Percentiles rank a stretch among this genome's conserved stretches.
phyloP scores from a whole-genome alignment of 1,140 invertebrate species.

The Scaptomyza pallida region DNA sequence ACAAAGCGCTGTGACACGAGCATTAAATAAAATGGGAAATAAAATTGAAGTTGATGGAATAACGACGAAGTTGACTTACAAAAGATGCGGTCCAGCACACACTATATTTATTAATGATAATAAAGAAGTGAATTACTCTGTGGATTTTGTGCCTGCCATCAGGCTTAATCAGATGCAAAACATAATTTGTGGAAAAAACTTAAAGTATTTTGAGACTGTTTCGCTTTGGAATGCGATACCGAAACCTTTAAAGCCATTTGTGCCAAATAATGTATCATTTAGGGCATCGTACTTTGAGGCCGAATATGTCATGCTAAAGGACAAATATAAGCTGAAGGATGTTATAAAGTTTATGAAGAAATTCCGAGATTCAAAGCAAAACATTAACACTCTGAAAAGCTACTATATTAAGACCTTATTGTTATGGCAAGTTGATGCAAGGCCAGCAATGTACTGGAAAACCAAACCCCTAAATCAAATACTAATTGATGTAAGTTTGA shows the following conservation, averaged over 20 bases:
- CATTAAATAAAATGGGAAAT: slow-evolving; percentile 33
- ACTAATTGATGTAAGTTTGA: slow-evolving; percentile 54
- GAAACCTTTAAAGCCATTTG: slow-evolving; percentile 56
- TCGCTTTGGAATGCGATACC: slow-evolving; percentile 64
- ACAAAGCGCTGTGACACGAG: slow-evolving; percentile 31
- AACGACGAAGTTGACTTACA: slow-evolving; percentile 40
- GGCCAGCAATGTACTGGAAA: slow-evolving; percentile 47
- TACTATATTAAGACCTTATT: slow-evolving; percentile 73
- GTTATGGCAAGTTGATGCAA: slow-evolving; percentile 50
- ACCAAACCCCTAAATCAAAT: slow-evolving; percentile 24
- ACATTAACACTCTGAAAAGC: slow-evolving; percentile 62
- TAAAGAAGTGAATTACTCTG: slow-evolving; percentile 43
- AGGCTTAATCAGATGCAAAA: slow-evolving; percentile 41
- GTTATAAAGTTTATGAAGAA: slow-evolving; percentile 64
- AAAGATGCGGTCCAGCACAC: slow-evolving; percentile 64
- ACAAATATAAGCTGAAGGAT: slow-evolving; percentile 55
- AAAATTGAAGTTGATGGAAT: slow-evolving; percentile 36
- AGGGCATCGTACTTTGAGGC: slow-evolving; percentile 58
- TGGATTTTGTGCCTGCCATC: slow-evolving; percentile 74
- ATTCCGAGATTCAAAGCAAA: slow-evolving; percentile 57
- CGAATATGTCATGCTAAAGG: slow-evolving; percentile 43
- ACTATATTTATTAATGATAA: slow-evolving; percentile 47
- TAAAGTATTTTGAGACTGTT: slow-evolving; percentile 16
- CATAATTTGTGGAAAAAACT: slow-evolving; percentile 29
- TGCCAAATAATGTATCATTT: slow-evolving; percentile 56